Percentiles rank a stretch among this genome's conserved stretches.
Evolutionary conservation across 1,140 invertebrate genomes (phyloP).

Genomic region (Zaprionus ghesquierei): DNA sequence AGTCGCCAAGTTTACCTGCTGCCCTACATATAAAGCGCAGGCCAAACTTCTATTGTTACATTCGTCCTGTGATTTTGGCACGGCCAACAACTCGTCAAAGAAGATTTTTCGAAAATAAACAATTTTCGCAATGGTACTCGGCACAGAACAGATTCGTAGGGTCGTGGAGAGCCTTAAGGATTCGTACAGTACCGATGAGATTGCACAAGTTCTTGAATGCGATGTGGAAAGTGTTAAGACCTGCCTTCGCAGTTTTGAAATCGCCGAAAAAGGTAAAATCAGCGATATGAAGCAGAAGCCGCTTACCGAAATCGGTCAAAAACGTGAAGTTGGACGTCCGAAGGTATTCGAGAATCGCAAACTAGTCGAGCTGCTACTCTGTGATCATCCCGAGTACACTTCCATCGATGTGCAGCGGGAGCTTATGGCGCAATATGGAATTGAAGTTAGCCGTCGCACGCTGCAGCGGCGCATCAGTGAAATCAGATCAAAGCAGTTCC

Average conservation of each 20-base stretch:
- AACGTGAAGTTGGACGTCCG: constrained; percentile 50
- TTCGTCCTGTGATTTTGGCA: constrained; percentile 22
- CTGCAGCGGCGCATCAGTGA: constrained; percentile 63
- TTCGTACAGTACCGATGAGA: constrained; percentile 41
- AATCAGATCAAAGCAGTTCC: constrained; percentile 25
- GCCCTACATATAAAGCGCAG: constrained; percentile 6
- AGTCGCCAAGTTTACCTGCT: constrained; percentile 20
- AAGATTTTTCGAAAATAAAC: neutral
- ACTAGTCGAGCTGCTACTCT: constrained; percentile 46
- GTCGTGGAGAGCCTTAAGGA: constrained; percentile 40
- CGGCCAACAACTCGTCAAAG: constrained; percentile 19
- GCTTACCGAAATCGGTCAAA: constrained; percentile 14
- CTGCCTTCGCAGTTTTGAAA: constrained; percentile 39
- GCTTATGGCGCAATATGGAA: constrained; percentile 35
- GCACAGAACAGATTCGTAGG: constrained; percentile 13
- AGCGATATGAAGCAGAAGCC: constrained; percentile 27
- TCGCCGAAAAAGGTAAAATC: constrained; percentile 8
- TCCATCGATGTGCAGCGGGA: constrained; percentile 63
- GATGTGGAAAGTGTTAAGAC: constrained; percentile 51
- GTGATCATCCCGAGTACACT: constrained; percentile 47
- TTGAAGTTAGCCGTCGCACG: constrained; percentile 58
- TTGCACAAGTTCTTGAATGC: constrained; percentile 57
- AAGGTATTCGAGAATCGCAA: constrained; percentile 54
- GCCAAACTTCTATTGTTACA: constrained; percentile 1
- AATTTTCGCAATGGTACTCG: constrained; percentile 41